These are phyloP conservation scores for Poeciliopsis infans DNA, from an alignment of 2,797 vertebrate species.

Conservation along the genomic window DNA sequence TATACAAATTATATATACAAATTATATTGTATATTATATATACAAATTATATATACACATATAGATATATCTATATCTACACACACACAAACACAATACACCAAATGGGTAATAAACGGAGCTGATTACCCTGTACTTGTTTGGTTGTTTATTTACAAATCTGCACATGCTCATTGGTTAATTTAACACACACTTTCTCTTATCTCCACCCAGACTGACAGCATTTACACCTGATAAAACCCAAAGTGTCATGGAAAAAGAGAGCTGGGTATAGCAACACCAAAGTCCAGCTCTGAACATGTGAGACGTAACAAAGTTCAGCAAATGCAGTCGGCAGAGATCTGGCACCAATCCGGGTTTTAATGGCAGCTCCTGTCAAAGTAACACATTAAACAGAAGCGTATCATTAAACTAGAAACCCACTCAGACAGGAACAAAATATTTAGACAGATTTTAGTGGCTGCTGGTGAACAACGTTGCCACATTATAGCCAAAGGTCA, in stretches of 20 bases:
- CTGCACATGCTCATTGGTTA: background rate
- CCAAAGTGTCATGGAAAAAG: constrained; percentile 60
- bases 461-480: constrained; percentile 9
- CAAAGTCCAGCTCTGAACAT: constrained; percentile 45
- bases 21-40: too few relatives aligned
- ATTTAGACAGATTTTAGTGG: background rate
- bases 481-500: constrained; percentile 13
- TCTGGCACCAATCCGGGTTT: background rate
- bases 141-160: background rate
- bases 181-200: constrained; percentile 5
- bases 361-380: background rate
- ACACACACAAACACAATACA: background rate
- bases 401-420: background rate
- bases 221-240: background rate
- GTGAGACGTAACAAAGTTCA: constrained; percentile 8
- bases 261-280: constrained; percentile 16
- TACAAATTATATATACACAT: too few relatives aligned
- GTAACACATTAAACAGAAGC: constrained; percentile 9
- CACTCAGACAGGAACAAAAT: background rate
- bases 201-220: background rate
- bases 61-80: too few relatives aligned
- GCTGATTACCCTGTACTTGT: background rate
- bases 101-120: background rate
- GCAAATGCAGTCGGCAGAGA: background rate
- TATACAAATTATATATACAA: too few relatives aligned